Evolutionary conservation across 2,888 invertebrate genomes (phyloP).

Genomic region (Drosophila testacea): DNA sequence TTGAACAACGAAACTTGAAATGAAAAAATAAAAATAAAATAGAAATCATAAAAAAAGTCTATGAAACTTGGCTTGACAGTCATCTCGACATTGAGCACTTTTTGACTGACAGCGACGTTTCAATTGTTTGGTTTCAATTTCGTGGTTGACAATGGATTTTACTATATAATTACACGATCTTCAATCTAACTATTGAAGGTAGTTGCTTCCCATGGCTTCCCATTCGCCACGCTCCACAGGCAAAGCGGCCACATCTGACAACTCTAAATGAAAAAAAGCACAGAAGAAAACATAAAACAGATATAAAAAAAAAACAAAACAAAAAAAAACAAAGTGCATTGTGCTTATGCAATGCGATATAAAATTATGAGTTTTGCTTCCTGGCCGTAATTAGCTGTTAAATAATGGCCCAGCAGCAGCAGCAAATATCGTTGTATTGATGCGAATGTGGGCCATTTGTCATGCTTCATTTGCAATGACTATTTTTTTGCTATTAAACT

Average conservation of each 20-base stretch:
- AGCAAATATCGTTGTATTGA: slow-evolving; percentile 5
- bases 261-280: slow-evolving; percentile 33
- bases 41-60: slow-evolving; percentile 42
- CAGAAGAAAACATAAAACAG: slow-evolving; percentile 22
- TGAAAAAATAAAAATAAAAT: slow-evolving; percentile 3
- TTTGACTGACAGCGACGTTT: slow-evolving; percentile 49
- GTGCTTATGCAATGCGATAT: slow-evolving; percentile 66
- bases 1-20: slow-evolving; percentile 47
- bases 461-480: slow-evolving; percentile 71
- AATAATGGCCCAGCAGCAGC: slow-evolving; percentile 66
- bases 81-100: slow-evolving; percentile 68
- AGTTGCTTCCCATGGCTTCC: slow-evolving; percentile 67
- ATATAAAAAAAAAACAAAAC: slow-evolving; percentile 21
- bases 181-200: slow-evolving; percentile 51
- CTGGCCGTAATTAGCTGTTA: slow-evolving; percentile 73
- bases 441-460: slow-evolving; percentile 74
- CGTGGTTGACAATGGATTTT: slow-evolving; percentile 81
- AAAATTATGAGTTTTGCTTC: slow-evolving; percentile 71
- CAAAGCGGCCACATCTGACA: slow-evolving; percentile 70
- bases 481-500: slow-evolving; percentile 55
- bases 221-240: slow-evolving; percentile 76
- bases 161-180: slow-evolving; percentile 79
- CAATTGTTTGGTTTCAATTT: slow-evolving; percentile 79
- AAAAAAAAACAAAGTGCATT: slow-evolving; percentile 59
- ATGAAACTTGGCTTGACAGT: slow-evolving; percentile 51